Evolutionary conservation across 2,113 vertebrate species (phyloP).

Genomic region (pig (Sus scrofa)): DNA sequence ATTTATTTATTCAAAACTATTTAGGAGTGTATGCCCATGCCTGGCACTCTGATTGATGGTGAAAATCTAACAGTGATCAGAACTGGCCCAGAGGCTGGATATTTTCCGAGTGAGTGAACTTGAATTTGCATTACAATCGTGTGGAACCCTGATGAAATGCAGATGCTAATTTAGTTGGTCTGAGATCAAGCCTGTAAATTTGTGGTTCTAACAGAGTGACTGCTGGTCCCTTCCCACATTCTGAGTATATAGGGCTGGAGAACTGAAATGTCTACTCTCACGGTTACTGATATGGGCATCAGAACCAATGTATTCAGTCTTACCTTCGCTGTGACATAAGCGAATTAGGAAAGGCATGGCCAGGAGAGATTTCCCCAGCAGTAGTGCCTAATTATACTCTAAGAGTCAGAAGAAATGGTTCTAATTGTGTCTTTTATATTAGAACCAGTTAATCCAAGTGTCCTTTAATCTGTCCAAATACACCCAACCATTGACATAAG

Average conservation of each 20-base stretch:
- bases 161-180: neutral
- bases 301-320: neutral
- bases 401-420: neutral
- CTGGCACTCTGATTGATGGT: neutral
- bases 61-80: neutral
- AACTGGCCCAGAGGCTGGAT: neutral
- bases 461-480: neutral
- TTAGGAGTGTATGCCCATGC: neutral
- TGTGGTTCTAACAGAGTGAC: neutral
- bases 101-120: neutral
- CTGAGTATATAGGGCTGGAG: neutral
- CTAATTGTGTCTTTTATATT: neutral
- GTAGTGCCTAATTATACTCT: neutral
- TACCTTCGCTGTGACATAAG: neutral
- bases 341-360: neutral
- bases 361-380: neutral
- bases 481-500: neutral
- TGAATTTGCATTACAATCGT: slow-evolving; percentile 6
- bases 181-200: neutral
- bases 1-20: neutral
- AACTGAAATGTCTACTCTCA: neutral
- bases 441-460: neutral
- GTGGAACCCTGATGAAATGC: neutral
- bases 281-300: neutral
- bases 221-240: neutral